Base-by-base conservation (phyloP, 2,113 vertebrate species). In the Romanogobio albipinnatus region DNA sequence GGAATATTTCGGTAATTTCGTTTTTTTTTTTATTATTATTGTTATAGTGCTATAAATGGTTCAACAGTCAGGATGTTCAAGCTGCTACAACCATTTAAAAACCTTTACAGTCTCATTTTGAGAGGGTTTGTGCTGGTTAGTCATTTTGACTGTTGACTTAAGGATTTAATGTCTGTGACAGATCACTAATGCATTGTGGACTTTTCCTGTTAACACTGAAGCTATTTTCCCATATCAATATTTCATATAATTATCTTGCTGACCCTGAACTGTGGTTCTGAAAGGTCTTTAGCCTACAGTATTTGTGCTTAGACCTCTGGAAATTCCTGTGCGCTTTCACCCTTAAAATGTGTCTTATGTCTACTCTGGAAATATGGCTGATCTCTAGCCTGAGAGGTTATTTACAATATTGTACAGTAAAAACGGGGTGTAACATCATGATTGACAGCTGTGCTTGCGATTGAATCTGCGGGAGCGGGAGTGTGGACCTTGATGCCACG, bases 291-390 rank as follows among this genome's bases (percentile, higher is more conserved):
- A 15, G 81, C 29, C n/a, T 29, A 39, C 33, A 47, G 15, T 3
- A 47, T 9, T 64, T 74, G 56, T 64, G 71, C 3, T 3, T 24
- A 39, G 6, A 47, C 36, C 29, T 47, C 19, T 15, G 19, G 8
- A 22, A 6, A 36, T 24, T 58, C 36, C 62, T 17, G 9, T 84
- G 75, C 59, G 64, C 83, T 70, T 85, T 85, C 26, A n/a, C 68
- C 8, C 22, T 3, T 17, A 17, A 74, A 71, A 26, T 56, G 14
- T 62, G 29, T 74, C 6, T 36, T 13, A n/a, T 14, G 45, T 33
- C 33, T 5, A 10, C 3, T 43, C 26, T 73, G 13, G 33, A 39
- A 79, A n/a, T 47, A 22, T 15, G 74, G 76, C 75, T 61, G 51
- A 47, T 79, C 22, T 70, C 14, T 61, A 24, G 66, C 53, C 56